Conservation (phyloP, 2,797 vertebrate species). For the Pristis pectinata region DNA sequence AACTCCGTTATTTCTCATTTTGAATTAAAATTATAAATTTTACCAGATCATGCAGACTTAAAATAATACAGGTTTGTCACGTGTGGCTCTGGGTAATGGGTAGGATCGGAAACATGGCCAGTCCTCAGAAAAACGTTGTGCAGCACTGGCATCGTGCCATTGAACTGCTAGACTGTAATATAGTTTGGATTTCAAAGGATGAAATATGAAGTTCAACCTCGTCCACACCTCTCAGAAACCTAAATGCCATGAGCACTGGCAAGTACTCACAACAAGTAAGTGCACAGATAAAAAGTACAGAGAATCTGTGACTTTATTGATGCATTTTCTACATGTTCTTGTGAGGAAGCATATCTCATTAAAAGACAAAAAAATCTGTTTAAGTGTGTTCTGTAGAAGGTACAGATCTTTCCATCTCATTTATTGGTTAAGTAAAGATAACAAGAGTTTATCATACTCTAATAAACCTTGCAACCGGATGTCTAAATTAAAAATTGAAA, state of each 20-base stretch:
- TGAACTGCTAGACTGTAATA: too few relatives aligned
- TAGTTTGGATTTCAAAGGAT: too few relatives aligned
- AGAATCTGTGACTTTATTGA: constrained; percentile 9
- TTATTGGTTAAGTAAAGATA: constrained; percentile 23
- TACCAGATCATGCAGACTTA: too few relatives aligned
- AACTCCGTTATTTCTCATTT: too few relatives aligned
- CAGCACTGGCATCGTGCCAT: too few relatives aligned
- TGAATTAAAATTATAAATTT: too few relatives aligned
- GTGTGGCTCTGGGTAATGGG: too few relatives aligned
- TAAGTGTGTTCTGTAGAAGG: constrained; percentile 7
- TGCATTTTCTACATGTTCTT: constrained; percentile 20
- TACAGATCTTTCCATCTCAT: background rate
- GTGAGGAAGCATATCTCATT: background rate
- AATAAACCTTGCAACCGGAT: constrained; percentile 1
- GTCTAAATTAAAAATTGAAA: constrained; percentile 13
- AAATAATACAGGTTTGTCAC: too few relatives aligned
- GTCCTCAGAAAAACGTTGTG: too few relatives aligned
- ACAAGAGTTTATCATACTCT: constrained; percentile 4
- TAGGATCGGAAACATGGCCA: too few relatives aligned
- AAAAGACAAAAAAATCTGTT: background rate
- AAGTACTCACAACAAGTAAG: background rate
- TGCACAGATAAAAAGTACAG: background rate
- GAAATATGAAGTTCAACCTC: background rate
- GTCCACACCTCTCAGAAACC: background rate
- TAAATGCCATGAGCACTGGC: background rate